Conservation (phyloP, 2,113 vertebrate species). For the Nannospalax galili region DNA sequence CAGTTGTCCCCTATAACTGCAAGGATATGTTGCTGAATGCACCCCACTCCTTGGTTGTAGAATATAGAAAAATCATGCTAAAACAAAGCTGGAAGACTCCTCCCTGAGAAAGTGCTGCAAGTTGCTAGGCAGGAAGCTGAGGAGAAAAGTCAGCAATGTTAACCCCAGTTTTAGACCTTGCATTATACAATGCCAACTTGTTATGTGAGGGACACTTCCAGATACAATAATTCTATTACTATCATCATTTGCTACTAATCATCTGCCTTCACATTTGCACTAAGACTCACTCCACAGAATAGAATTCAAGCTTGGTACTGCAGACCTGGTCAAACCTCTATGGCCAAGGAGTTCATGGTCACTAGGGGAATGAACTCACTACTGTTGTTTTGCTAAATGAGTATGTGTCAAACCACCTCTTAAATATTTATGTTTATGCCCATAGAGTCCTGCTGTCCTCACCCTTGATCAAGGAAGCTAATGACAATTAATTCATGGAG, state of each 20-base stretch:
- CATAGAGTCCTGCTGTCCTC: background rate
- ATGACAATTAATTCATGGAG: background rate
- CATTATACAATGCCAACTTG: background rate
- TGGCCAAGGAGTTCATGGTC: background rate
- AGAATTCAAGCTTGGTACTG: background rate
- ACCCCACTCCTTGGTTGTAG: background rate
- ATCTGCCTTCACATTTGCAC: background rate
- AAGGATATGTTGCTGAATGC: background rate
- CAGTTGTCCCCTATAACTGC: background rate
- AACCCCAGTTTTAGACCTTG: background rate
- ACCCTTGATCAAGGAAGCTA: background rate
- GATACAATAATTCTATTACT: background rate
- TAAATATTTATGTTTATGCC: background rate
- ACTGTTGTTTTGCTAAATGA: background rate
- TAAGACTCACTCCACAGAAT: background rate
- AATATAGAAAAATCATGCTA: background rate
- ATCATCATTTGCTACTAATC: background rate
- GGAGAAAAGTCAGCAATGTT: background rate
- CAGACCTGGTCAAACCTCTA: background rate
- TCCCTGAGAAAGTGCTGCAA: background rate
- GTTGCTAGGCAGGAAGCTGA: background rate
- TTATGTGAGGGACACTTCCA: background rate
- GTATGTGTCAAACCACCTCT: background rate
- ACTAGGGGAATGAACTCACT: no score
- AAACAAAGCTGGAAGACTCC: background rate